Conservation (phyloP, 2,113 vertebrate genomes). For the Macquaria ambigua region DNA sequence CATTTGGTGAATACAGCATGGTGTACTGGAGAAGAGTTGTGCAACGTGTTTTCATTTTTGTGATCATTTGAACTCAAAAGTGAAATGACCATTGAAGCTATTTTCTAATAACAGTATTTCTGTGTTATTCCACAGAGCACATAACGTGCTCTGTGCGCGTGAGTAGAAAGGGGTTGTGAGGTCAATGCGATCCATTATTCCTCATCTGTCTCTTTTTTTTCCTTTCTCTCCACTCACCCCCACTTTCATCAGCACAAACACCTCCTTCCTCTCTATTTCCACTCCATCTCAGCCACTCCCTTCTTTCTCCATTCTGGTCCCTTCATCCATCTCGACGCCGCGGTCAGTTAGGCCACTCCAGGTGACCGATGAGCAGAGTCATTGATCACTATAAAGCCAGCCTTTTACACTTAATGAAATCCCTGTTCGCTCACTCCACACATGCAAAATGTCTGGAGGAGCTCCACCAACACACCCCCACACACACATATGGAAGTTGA, state of each 20-base stretch:
- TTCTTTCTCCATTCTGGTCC: conserved; percentile 8
- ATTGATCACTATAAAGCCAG: conserved; percentile 61
- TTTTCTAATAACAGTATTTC: conserved; percentile 3
- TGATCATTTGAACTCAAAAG: neutral
- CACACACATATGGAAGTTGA: neutral
- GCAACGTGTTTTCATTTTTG: too few species aligned
- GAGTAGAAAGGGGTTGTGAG: conserved; percentile 7
- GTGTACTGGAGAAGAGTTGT: too few species aligned
- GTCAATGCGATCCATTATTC: conserved; percentile 36
- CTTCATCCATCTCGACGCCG: conserved; percentile 53
- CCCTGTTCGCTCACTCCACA: conserved; percentile 16
- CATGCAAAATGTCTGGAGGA: conserved; percentile 21
- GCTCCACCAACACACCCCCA: neutral
- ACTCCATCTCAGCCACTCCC: conserved; percentile 45
- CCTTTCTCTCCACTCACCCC: conserved; percentile 13
- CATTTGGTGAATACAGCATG: too few species aligned
- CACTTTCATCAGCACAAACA: conserved; percentile 47
- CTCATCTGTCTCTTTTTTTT: conserved; percentile 27
- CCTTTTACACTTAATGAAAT: conserved; percentile 69
- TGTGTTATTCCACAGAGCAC: conserved; percentile 13
- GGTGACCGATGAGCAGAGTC: conserved; percentile 58
- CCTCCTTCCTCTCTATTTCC: conserved; percentile 39
- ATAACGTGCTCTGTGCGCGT: too few species aligned
- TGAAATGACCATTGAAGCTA: neutral
- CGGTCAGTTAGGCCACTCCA: conserved; percentile 40